A percentile compares a stretch with the other conserved stretches of the same genome.
These are phyloP conservation scores for Leptestheria dahalacensis DNA, from an alignment of 1,140 invertebrate genomes.

Conservation along the genomic window DNA sequence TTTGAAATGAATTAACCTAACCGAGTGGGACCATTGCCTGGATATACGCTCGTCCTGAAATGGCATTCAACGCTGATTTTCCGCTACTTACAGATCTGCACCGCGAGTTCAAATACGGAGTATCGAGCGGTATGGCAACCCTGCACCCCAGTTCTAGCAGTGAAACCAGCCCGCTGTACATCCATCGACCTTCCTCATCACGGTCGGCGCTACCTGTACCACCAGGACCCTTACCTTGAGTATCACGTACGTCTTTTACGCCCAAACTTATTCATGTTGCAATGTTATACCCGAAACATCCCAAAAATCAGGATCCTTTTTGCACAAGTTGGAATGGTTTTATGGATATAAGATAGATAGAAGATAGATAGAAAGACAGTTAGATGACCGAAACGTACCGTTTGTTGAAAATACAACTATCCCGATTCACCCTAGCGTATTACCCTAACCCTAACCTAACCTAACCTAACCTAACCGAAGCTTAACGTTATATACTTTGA, in stretches of 20 bases:
- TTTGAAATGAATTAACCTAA: too few species aligned
- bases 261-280: not conserved
- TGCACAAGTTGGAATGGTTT: not conserved
- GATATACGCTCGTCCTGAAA: too few species aligned
- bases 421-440: too few species aligned
- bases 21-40: conserved; percentile 13
- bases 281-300: not conserved
- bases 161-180: conserved; percentile 3
- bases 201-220: conserved; percentile 11
- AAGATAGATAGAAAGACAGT: too few species aligned
- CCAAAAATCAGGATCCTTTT: not conserved
- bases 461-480: too few species aligned
- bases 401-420: too few species aligned
- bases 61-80: too few species aligned
- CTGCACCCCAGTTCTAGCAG: conserved; percentile 2
- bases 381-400: too few species aligned
- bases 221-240: conserved; percentile 9
- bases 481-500: too few species aligned
- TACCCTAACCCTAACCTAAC: too few species aligned
- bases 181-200: conserved; percentile 1
- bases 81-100: too few species aligned
- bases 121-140: not conserved
- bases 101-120: conserved; percentile 10
- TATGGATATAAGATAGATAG: too few species aligned
- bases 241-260: not conserved